Evolutionary conservation across 1,140 invertebrate species (phyloP), one percentile per base, ranked within the genome.

Genomic region (Drosophila repleta): DNA sequence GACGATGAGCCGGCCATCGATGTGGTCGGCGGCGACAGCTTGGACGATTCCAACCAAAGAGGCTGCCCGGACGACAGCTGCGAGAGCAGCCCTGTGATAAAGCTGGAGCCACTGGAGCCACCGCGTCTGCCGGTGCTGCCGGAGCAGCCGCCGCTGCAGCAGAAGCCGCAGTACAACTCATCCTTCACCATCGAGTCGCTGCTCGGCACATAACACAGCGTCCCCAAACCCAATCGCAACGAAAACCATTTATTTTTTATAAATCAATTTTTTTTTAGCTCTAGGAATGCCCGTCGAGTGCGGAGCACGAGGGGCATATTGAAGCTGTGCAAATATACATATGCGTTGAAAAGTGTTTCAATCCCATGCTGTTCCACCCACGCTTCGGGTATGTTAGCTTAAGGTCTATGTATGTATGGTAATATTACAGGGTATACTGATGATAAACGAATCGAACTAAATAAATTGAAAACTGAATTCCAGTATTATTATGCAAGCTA

Each of bases 161-260:
- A 17, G 10, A 79, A 71, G 53, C 7, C 41, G 5, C 72, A 70
- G 35, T 76, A 76, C 39, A 84, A 71, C 24, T 87, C 77, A 90
- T 95, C 96, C 15, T 97, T 97, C 93, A 96, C 96, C 93, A 97
- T 97, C 93, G 96, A 97, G 87, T 96, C 95, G 52, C 92, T 96
- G 57, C 93, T 96, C 32, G 82, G 81, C 20, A 80, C 81, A 64
- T 85, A 85, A 52, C 80, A 57, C 35, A n/a, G 46, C 18, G 18
- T 29, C 29, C 35, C 29, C 8, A n/a, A 39, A 39, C 24, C 21
- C 17, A 53, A 26, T 15, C 8, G 4, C 48, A 26, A 24, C 51
- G 49, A 21, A 7, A 26, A 29, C 32, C 48, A 64, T 39, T n/a
- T 61, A 37, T 35, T 62, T 49, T 49, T 49, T 61, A 41, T 55